Evolutionary conservation across 2,888 invertebrate species (phyloP).

Genomic region (Yponomeuta sedellus): DNA sequence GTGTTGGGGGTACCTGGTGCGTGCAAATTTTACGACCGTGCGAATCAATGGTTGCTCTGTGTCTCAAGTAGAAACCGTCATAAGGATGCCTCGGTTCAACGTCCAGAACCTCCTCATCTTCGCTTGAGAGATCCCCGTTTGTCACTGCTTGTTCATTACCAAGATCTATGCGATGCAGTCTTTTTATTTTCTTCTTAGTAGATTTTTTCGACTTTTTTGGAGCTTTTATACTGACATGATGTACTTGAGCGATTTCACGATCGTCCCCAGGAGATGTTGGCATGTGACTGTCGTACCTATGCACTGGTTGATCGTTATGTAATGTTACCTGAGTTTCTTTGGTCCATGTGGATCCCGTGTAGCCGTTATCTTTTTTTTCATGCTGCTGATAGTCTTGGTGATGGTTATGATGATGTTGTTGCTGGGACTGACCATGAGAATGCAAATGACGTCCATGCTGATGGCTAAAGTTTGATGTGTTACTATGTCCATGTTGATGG

Average conservation of each 20-base stretch:
- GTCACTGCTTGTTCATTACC: background rate
- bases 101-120: conserved; percentile 31
- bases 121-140: background rate
- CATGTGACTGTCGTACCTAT: background rate
- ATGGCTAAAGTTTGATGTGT: background rate
- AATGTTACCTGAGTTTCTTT: conserved; percentile 16
- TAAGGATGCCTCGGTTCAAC: conserved; percentile 66
- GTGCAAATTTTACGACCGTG: conserved; percentile 61
- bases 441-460: background rate
- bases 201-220: background rate
- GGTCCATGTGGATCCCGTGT: background rate
- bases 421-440: background rate
- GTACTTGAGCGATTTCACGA: background rate
- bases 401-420: conserved; percentile 11
- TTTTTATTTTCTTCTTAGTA: conserved; percentile 5
- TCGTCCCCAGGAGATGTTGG: background rate
- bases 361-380: conserved; percentile 13
- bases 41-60: conserved; percentile 54
- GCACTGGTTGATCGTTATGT: conserved; percentile 18
- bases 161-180: conserved; percentile 10
- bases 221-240: background rate
- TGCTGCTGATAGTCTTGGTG: conserved; percentile 8
- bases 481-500: background rate
- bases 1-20: conserved; percentile 59
- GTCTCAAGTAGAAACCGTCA: conserved; percentile 66